Evolutionary conservation across 64 coral and sea anemone genomes (phyloP).

Genomic region (Pocillopora damicornis): DNA sequence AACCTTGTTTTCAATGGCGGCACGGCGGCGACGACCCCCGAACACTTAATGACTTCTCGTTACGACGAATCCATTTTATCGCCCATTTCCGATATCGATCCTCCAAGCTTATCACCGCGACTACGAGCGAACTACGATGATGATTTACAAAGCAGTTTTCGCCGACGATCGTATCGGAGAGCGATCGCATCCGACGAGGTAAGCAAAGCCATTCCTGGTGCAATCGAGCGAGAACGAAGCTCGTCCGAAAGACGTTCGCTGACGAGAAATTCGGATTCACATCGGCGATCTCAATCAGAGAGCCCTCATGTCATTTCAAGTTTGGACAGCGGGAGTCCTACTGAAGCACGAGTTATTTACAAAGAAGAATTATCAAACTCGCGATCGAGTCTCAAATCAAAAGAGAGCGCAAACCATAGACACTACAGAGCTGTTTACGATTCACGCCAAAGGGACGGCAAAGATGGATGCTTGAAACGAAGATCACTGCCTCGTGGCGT

Average conservation of each 20-base stretch:
- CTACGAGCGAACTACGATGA: constrained; percentile 49
- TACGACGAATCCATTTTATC: constrained; percentile 37
- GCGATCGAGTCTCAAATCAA: background rate
- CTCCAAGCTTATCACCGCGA: constrained; percentile 53
- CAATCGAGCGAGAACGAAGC: background rate
- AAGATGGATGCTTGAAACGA: background rate
- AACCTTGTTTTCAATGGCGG: background rate
- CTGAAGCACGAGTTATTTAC: constrained; percentile 6
- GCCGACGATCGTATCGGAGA: constrained; percentile 82
- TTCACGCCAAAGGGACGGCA: background rate
- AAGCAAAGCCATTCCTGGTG: background rate
- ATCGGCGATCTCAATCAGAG: background rate
- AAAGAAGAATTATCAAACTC: background rate
- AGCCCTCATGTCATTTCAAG: background rate
- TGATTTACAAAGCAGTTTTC: constrained; percentile 52
- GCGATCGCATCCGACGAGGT: constrained; percentile 60
- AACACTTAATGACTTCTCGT: constrained; percentile 21
- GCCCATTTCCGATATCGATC: constrained; percentile 34
- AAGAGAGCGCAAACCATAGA: background rate
- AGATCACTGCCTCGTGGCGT: background rate
- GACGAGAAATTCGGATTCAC: background rate
- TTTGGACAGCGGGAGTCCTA: background rate
- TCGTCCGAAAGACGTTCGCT: background rate
- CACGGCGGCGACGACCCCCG: constrained; percentile 8
- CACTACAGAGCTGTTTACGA: background rate